Evolutionary conservation across 2,797 vertebrate genomes (phyloP), one percentile per base, ranked within the genome.

Genomic region (Anniella stebbinsi): DNA sequence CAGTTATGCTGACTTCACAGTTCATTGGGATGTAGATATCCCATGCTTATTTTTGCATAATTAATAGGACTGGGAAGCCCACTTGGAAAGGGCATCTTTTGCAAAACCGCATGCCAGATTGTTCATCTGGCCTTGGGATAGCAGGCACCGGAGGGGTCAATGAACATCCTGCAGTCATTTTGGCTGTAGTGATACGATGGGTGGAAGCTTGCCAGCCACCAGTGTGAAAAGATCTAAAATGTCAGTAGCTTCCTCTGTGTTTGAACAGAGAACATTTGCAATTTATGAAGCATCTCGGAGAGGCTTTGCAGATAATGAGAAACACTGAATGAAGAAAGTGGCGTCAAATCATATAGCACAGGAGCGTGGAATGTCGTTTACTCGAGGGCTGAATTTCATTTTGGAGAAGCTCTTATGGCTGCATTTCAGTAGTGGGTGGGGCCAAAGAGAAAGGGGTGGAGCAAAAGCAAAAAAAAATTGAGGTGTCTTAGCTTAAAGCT

Each of bases 221-320:
- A 90, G 90, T 87, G 48, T 82, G 63, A 90, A 86, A 83, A 90
- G 70, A 77, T 89, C 89, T 81, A 41, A 80, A 80, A 66, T 93
- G 77, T 94, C 91, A 77, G 54, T 89, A 57, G 70, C 87, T 92
- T 94, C 77, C 82, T 93, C 88, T 41, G 48, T 87, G 76, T 93
- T 93, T 91, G 92, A 92, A 93, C 72, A 87, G 86, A 88, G 86
- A 88, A 87, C 30, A 60, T 95, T 93, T 95, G 70, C 81, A 83
- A 88, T 90, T 95, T 92, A 70, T 4, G 38, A 94, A 93, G 87
- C 4, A 1, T 86, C 88, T 86, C 51, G 21, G 75, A 66, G 93
- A 92, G 73, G 76, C 87, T 75, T 87, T 91, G 70, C 67, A 60
- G 90, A 92, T 91, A 89, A 77, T 66, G 88, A 66, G 89, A 67